Evolutionary conservation across 2,888 invertebrate genomes (phyloP), one percentile per base, ranked within the genome.

Genomic region (Chloroclysta siterata): DNA sequence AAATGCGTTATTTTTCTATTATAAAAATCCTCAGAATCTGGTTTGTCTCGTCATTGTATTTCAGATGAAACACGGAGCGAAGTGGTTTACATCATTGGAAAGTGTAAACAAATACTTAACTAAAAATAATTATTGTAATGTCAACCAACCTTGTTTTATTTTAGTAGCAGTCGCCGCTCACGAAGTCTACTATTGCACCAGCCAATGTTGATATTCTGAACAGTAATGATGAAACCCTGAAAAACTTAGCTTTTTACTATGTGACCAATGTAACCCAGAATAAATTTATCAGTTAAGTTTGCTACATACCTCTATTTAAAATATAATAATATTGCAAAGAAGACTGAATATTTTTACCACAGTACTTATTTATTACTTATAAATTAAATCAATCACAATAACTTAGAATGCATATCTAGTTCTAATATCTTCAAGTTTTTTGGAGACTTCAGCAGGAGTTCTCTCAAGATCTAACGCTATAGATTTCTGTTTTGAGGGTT

Each of bases 371-470:
- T 66, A 63, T 69, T 70, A 64, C 33, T 71, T 69, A 72, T 53
- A 71, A 65, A 71, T 71, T 63, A 69, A 66, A 42, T 29, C 44
- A 60, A 61, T 58, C 39, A 55, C 51, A 59, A 67, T 62, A 70
- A 71, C 80, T 95, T 97, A 99, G 94, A 99, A 99, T 7, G 99
- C 99, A 85, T 99, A 99, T 93, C 99, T 95, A 46, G 99, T 99
- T 86, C 99, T 95, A 77, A 99, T 98, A 87, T 99, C 99, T 94
- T 99, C 99, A 58, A 99, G 94, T 86, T 99, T 99, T 90, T 99
- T 99, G 7, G 99, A 98, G 8, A 99, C 99, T 91, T 99, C 99
- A 60, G 97, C 98, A 0, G 99, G 97, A 0, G 98, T 98, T 78
- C 98, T 95, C 84, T 99, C 99, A 78, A 99, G 94, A 87, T 99